phyloP scores from a whole-genome alignment of 2,797 vertebrate genomes.

The Acridotheres tristis region DNA sequence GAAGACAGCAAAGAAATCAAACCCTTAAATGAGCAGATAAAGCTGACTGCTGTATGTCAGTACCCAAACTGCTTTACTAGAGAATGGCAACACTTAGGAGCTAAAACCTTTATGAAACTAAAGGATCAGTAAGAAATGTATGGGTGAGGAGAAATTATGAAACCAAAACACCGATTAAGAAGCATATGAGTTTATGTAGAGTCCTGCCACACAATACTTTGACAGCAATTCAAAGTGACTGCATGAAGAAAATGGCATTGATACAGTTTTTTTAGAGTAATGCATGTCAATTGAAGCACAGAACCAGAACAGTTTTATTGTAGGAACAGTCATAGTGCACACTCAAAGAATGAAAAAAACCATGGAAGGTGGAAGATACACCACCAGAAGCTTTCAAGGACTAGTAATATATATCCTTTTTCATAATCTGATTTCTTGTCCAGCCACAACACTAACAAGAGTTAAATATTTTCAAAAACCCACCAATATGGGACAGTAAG shows the following conservation, averaged over 20 bases:
- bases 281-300: neutral
- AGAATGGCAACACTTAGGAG: neutral
- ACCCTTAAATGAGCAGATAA: neutral
- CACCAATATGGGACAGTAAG: conserved; percentile 39
- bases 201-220: conserved; percentile 44
- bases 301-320: conserved; percentile 33
- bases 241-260: conserved; percentile 30
- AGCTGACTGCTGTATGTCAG: neutral
- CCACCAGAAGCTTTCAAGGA: conserved; percentile 5
- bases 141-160: conserved; percentile 9
- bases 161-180: conserved; percentile 7
- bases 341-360: neutral
- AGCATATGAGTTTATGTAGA: conserved; percentile 62
- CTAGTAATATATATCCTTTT: neutral
- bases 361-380: conserved; percentile 12
- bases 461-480: conserved; percentile 45
- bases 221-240: conserved; percentile 49
- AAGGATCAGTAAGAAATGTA: neutral
- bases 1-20: neutral
- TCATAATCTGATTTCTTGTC: neutral
- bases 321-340: conserved; percentile 10
- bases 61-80: neutral
- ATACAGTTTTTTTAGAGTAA: conserved; percentile 20
- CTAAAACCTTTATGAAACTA: neutral
- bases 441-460: neutral